A percentile compares a stretch with the other conserved stretches of the same genome.
phyloP scores from a whole-genome alignment of 2,888 invertebrate species.

The Aquatica leii region DNA sequence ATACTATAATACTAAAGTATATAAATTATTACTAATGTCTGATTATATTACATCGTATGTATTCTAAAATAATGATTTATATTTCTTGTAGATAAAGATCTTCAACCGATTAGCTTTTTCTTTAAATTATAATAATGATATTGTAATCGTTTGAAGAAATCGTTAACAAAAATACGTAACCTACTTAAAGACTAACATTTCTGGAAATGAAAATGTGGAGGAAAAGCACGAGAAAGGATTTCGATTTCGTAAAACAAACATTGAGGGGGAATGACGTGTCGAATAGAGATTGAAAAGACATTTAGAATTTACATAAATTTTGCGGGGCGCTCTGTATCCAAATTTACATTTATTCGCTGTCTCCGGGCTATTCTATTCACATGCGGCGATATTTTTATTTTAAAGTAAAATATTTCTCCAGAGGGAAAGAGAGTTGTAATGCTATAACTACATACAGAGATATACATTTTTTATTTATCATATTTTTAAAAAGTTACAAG shows the following conservation, averaged over 20 bases:
- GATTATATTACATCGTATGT: too few species aligned
- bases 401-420: conserved; percentile 36
- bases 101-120: too few species aligned
- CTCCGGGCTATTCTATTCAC: conserved; percentile 39
- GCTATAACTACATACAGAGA: conserved; percentile 28
- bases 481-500: conserved; percentile 7
- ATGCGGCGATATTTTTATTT: conserved; percentile 37
- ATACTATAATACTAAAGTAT: too few species aligned
- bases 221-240: conserved; percentile 31
- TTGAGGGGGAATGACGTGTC: conserved; percentile 43
- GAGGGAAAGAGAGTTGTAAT: conserved; percentile 29
- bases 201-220: conserved; percentile 14
- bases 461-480: conserved; percentile 22
- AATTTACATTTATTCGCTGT: conserved; percentile 40
- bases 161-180: background rate
- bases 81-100: too few species aligned
- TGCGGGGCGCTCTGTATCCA: conserved; percentile 38
- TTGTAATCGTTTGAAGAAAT: background rate
- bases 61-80: too few species aligned
- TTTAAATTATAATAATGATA: too few species aligned
- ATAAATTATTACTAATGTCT: too few species aligned
- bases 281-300: conserved; percentile 46
- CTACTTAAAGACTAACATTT: conserved; percentile 2
- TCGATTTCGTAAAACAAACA: conserved; percentile 43
- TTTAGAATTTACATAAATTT: conserved; percentile 46